These are phyloP conservation scores for Pararge aegeria DNA, from an alignment of 1,140 invertebrate genomes.

Conservation along the genomic window DNA sequence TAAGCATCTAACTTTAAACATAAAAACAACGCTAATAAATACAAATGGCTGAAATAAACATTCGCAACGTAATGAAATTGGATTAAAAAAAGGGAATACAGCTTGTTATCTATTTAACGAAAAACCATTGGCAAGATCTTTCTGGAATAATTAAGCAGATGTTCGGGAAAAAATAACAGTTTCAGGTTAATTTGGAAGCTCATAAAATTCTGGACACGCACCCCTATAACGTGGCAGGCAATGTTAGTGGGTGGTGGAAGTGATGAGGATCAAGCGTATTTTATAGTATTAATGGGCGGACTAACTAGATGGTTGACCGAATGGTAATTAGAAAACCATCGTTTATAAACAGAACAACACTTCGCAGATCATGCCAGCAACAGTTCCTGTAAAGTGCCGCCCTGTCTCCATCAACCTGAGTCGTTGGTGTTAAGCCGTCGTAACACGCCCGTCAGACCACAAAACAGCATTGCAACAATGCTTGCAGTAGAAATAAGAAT, in stretches of 20 bases:
- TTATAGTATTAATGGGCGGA: no score
- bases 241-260: constrained; percentile 24
- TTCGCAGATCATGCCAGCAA: no score
- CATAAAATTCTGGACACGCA: constrained; percentile 43
- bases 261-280: neutral
- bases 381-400: no score
- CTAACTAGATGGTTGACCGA: no score
- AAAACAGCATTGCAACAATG: no score
- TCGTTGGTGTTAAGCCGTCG: no score
- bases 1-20: neutral
- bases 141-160: constrained; percentile 43
- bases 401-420: no score
- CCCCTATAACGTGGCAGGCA: constrained; percentile 29
- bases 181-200: constrained; percentile 35
- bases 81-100: constrained; percentile 21
- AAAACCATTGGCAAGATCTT: constrained; percentile 35
- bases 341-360: no score
- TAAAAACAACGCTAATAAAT: constrained; percentile 1
- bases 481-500: no score
- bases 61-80: neutral
- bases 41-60: neutral
- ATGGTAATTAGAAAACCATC: no score
- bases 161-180: constrained; percentile 41
- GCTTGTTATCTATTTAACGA: constrained; percentile 36
- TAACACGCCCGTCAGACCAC: no score